Evolutionary conservation across 1,140 invertebrate species (phyloP).

Genomic region (Philopotamus ludificatus): DNA sequence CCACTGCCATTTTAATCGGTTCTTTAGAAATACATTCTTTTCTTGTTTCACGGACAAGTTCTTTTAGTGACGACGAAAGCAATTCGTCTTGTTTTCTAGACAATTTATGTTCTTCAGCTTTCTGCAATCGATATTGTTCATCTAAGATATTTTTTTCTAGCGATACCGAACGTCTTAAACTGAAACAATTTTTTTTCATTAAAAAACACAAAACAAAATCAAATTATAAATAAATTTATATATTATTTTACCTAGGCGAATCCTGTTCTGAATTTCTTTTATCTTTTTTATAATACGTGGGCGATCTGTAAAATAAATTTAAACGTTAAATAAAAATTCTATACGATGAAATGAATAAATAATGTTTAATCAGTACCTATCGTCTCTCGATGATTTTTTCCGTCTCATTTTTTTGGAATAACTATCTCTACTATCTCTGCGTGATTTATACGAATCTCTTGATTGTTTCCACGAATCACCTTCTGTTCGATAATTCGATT

Average conservation of each 20-base stretch:
- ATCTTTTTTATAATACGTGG: slow-evolving; percentile 24
- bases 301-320: slow-evolving; percentile 19
- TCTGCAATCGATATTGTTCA: slow-evolving; percentile 20
- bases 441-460: slow-evolving; percentile 22
- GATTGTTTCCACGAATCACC: slow-evolving; percentile 18
- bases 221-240: neutral
- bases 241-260: slow-evolving; percentile 5
- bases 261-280: slow-evolving; percentile 20
- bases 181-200: neutral
- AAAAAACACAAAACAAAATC: neutral
- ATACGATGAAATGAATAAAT: neutral
- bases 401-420: slow-evolving; percentile 35
- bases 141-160: slow-evolving; percentile 2
- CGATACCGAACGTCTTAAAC: slow-evolving; percentile 1
- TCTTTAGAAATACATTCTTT: slow-evolving; percentile 33
- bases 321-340: neutral
- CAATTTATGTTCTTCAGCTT: slow-evolving; percentile 17
- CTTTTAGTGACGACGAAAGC: slow-evolving; percentile 33
- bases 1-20: slow-evolving; percentile 40
- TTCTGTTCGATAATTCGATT: slow-evolving; percentile 1
- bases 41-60: slow-evolving; percentile 37
- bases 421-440: slow-evolving; percentile 19
- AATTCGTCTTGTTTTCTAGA: slow-evolving; percentile 32
- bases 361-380: slow-evolving; percentile 15
- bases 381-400: slow-evolving; percentile 24